Evolutionary conservation across 2,113 vertebrate genomes (phyloP).

Genomic region (Microcebus lehilahytsara): DNA sequence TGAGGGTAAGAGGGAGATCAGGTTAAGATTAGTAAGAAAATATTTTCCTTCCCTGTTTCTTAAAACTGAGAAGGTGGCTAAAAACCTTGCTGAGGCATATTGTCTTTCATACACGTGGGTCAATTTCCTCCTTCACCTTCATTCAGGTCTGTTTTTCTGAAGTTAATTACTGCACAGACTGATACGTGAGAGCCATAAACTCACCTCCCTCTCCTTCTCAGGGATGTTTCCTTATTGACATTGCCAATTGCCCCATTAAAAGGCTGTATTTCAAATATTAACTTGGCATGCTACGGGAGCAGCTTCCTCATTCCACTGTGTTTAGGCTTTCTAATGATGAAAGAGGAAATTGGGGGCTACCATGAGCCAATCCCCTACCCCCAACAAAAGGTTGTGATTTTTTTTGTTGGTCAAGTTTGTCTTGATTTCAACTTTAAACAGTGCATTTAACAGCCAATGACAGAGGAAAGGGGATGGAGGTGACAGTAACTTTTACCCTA

Average conservation of each 20-base stretch:
- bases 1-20: neutral
- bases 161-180: neutral
- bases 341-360: neutral
- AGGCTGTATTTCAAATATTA: neutral
- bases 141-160: neutral
- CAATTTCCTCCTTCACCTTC: neutral
- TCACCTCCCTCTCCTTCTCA: neutral
- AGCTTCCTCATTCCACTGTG: constrained; percentile 13
- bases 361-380: neutral
- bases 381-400: neutral
- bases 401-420: neutral
- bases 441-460: neutral
- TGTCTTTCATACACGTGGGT: neutral
- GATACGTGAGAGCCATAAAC: neutral
- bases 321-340: constrained; percentile 7
- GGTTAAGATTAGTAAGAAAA: neutral
- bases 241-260: neutral
- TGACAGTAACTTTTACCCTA: neutral
- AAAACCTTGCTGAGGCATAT: neutral
- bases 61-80: neutral
- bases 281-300: neutral
- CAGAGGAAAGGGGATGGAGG: neutral
- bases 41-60: neutral
- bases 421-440: constrained; percentile 20
- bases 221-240: constrained; percentile 49